Evolutionary conservation across 2,888 invertebrate genomes (phyloP).

Genomic region (Epinotia nisella): DNA sequence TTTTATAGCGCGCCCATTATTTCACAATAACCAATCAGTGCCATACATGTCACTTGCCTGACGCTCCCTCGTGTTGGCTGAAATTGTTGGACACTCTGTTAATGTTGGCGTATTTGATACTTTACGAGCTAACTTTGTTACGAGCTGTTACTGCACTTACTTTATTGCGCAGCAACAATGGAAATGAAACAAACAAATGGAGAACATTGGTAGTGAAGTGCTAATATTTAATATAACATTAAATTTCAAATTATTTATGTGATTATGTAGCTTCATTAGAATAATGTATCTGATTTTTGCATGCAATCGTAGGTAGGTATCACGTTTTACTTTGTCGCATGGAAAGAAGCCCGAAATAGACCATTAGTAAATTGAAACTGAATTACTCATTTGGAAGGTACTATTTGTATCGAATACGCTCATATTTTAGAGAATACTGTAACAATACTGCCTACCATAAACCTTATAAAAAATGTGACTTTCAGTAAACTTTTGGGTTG

Average conservation of each 20-base stretch:
- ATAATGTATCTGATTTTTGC: background rate
- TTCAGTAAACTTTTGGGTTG: slow-evolving; percentile 61
- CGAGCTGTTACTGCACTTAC: slow-evolving; percentile 21
- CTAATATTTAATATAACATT: background rate
- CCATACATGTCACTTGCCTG: slow-evolving; percentile 75
- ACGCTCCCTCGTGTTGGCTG: slow-evolving; percentile 65
- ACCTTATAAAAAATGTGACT: slow-evolving; percentile 66
- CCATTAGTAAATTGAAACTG: too few relatives aligned
- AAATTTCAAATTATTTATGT: background rate
- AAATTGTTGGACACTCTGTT: slow-evolving; percentile 49
- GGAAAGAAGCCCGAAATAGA: too few relatives aligned
- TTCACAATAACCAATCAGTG: slow-evolving; percentile 81
- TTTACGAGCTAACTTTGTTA: slow-evolving; percentile 24
- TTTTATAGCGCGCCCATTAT: slow-evolving; percentile 70
- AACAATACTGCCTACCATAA: slow-evolving; percentile 53
- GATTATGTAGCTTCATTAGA: background rate
- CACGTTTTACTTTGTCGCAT: too few relatives aligned
- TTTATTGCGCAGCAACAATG: slow-evolving; percentile 7
- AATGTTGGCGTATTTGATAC: slow-evolving; percentile 51
- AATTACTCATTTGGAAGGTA: too few relatives aligned
- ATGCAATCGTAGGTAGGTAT: too few relatives aligned
- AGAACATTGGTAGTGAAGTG: slow-evolving; percentile 5
- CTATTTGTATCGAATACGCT: slow-evolving; percentile 43
- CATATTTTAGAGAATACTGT: slow-evolving; percentile 46
- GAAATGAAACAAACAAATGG: slow-evolving; percentile 10